Percentiles rank a stretch among this genome's conserved stretches.
Conservation (phyloP, 2,113 vertebrate genomes). For the Myrmophylax atrothorax region DNA sequence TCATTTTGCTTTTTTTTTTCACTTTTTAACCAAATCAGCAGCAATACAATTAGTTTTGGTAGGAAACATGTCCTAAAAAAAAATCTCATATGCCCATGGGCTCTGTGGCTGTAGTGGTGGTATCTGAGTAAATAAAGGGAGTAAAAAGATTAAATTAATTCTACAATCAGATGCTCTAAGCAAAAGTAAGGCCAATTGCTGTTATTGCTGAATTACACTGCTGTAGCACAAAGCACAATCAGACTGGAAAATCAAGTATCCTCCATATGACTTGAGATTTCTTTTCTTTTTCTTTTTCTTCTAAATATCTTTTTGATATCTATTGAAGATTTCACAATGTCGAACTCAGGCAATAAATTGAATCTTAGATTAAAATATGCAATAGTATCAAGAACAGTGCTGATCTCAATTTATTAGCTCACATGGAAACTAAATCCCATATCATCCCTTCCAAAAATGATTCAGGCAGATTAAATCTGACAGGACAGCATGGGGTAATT, state of each 20-base stretch:
- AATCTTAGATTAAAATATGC: slow-evolving; percentile 20
- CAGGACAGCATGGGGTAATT: slow-evolving; percentile 62
- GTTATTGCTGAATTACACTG: background rate
- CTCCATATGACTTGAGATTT: background rate
- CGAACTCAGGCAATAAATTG: background rate
- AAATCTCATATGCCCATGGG: background rate
- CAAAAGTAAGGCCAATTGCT: background rate
- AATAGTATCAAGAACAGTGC: background rate
- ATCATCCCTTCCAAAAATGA: slow-evolving; percentile 52
- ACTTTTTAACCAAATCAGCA: background rate
- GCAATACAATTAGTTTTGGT: background rate
- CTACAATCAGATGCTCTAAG: background rate
- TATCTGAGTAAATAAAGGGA: background rate
- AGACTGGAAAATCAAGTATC: background rate
- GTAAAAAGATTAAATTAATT: background rate
- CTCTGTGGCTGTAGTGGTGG: background rate
- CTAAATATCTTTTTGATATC: background rate
- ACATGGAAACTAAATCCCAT: slow-evolving; percentile 40
- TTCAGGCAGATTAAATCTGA: slow-evolving; percentile 65
- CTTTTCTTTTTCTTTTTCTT: background rate
- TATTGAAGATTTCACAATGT: background rate
- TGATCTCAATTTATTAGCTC: slow-evolving; percentile 28
- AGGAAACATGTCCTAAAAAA: background rate
- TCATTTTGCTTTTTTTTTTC: background rate
- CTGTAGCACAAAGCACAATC: background rate